Conservation (phyloP, 2,113 vertebrate species). For the Panthera tigris region DNA sequence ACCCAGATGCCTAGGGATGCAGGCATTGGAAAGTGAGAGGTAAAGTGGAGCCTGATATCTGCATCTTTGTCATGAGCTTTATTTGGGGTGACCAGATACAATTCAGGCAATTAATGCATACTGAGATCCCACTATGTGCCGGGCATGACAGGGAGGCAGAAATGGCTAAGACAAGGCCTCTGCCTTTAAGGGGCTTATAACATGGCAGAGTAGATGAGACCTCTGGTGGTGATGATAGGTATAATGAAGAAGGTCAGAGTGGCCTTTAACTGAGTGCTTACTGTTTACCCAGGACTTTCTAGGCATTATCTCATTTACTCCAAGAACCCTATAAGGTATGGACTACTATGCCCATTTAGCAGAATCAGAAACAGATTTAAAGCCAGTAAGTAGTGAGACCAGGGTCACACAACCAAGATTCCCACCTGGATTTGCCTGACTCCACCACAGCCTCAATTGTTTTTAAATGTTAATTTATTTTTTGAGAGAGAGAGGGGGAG, state of each 20-base stretch:
- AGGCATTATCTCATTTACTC: neutral
- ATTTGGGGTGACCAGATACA: neutral
- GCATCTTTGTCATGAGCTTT: neutral
- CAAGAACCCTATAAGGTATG: neutral
- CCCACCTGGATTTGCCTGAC: neutral
- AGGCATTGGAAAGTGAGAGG: neutral
- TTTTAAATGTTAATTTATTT: no score
- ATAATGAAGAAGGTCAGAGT: neutral
- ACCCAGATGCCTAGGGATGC: neutral
- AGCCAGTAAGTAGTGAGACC: neutral
- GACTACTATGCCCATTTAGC: neutral
- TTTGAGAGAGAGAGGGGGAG: no score
- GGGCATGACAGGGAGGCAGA: neutral
- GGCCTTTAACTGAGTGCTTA: neutral
- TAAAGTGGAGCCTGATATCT: neutral
- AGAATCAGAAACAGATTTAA: neutral
- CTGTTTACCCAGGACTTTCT: neutral
- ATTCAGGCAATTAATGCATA: neutral
- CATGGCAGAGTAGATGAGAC: neutral
- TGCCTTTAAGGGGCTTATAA: neutral
- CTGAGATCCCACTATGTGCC: neutral
- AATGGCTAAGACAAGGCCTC: neutral
- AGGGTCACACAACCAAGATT: neutral
- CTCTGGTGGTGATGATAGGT: neutral
- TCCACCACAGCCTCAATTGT: neutral